phyloP scores from a whole-genome alignment of 1,140 invertebrate species.

The Sweltsa coloradensis region DNA sequence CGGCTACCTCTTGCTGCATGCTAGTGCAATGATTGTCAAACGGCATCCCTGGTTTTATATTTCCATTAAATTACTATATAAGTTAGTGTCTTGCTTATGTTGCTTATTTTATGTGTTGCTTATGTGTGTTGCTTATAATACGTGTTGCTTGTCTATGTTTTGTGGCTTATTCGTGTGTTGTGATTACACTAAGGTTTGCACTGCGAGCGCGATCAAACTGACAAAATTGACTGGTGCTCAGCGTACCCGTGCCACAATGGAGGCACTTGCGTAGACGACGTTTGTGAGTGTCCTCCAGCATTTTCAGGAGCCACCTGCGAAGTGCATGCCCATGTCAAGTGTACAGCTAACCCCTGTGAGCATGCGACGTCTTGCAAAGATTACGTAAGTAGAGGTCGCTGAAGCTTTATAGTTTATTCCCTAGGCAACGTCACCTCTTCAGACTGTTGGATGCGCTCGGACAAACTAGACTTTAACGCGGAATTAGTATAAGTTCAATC shows the following conservation, averaged over 20 bases:
- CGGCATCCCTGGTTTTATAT: too few relatives aligned
- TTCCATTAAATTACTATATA: too few relatives aligned
- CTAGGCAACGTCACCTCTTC: conserved; percentile 8
- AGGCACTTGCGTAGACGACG: conserved; percentile 41
- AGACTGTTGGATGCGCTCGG: conserved; percentile 9
- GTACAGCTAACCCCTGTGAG: conserved; percentile 39
- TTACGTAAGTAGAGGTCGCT: conserved; percentile 38
- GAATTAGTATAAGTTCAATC: too few relatives aligned
- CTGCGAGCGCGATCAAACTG: conserved; percentile 45
- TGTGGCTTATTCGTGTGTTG: too few relatives aligned
- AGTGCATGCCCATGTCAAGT: conserved; percentile 26
- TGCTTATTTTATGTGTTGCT: too few relatives aligned
- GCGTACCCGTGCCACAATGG: conserved; percentile 43
- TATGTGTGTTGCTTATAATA: too few relatives aligned
- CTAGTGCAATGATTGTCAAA: too few relatives aligned
- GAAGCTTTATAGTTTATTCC: background rate
- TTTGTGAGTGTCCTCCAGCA: conserved; percentile 39
- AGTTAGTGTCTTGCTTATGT: too few relatives aligned
- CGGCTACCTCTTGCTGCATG: too few relatives aligned
- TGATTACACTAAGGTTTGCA: conserved; percentile 43
- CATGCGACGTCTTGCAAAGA: conserved; percentile 42
- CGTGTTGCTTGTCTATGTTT: too few relatives aligned
- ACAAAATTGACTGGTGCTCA: conserved; percentile 28
- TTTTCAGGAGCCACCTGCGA: conserved; percentile 40
- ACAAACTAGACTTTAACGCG: too few relatives aligned